These are phyloP conservation scores for Pelusios castaneus DNA, from an alignment of 2,113 vertebrate species.

Conservation along the genomic window DNA sequence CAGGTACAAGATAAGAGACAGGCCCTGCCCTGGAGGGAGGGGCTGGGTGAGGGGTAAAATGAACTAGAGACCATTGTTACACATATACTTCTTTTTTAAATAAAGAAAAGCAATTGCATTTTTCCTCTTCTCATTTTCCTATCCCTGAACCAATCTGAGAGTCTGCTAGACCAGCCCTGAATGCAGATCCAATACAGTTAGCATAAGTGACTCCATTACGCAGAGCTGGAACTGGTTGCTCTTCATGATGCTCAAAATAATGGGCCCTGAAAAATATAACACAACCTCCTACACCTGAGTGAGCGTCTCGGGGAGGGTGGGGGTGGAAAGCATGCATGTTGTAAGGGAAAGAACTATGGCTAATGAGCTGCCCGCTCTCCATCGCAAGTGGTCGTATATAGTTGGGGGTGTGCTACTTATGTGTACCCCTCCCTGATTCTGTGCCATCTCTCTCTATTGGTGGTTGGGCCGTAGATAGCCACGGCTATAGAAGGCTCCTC, in stretches of 20 bases:
- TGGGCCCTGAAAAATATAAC: slow-evolving; percentile 33
- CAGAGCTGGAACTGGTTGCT: slow-evolving; percentile 54
- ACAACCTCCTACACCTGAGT: neutral
- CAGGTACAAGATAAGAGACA: neutral
- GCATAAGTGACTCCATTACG: slow-evolving; percentile 65
- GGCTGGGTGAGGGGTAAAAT: neutral
- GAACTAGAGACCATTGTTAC: neutral
- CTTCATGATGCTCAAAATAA: slow-evolving; percentile 57
- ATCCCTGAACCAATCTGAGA: slow-evolving; percentile 57
- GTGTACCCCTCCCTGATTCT: too few species aligned
- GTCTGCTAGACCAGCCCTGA: slow-evolving; percentile 67
- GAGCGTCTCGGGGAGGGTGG: neutral
- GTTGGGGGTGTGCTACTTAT: neutral
- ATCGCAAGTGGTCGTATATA: neutral
- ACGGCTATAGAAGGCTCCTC: neutral
- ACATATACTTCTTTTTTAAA: neutral
- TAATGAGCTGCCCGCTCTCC: neutral
- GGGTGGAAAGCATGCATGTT: neutral
- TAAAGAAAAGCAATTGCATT: slow-evolving; percentile 49
- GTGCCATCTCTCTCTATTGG: neutral
- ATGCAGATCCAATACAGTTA: slow-evolving; percentile 71
- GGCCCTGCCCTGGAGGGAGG: neutral
- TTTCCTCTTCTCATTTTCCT: slow-evolving; percentile 25
- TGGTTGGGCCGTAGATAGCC: neutral
- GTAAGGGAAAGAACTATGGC: neutral